Base-by-base conservation (phyloP, 1,140 invertebrate genomes). In the Tyrophagus putrescentiae region DNA sequence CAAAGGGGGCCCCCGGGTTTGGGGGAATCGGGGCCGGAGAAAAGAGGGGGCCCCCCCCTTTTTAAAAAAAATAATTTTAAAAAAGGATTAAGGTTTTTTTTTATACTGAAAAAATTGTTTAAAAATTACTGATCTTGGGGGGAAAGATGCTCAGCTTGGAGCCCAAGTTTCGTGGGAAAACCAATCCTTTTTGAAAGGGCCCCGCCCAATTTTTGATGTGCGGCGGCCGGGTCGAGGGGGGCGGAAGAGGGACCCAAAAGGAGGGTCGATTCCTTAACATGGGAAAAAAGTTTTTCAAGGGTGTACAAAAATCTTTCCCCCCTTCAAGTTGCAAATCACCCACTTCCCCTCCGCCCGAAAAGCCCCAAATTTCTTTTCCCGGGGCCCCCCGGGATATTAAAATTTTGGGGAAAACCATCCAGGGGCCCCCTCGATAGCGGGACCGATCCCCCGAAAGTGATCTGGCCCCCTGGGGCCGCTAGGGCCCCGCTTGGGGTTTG, bases 121-220 rank as follows among this genome's bases (percentile, higher is more conserved):
- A 27, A 27, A 32, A 23, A 13, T 59, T 44, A 71, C 11, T 74
- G 74, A 61, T 76, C 79, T 75, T 87, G 85, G 50, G n/a, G n/a
- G 85, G 85, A 72, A 94, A 92, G 67, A 93, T 93, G 13, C 91
- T 95, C 25, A 96, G 76, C 64, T 84, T 71, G n/a, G 73, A 73
- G 77, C 94, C 77, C 23, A 98, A 72, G 63, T 87, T n/a, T n/a
- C n/a, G n/a, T 82, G 70, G 95, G 88, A 4, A 98, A 78, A 27
- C 91, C 91, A 63, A 98, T 76, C 13, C n/a, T n/a, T n/a, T 79
- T 78, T 1, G 83, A 74, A 64, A 97, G 91, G 69, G 95, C 82
- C 11, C 89, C 70, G 34, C 81, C 84, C 98, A 94, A 60, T 98
- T 93, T n/a, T 81, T 68, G 62, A 98, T 96, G 45, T 76, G 91